Conservation (phyloP, 2,113 vertebrate genomes). For the Gavia stellata region DNA sequence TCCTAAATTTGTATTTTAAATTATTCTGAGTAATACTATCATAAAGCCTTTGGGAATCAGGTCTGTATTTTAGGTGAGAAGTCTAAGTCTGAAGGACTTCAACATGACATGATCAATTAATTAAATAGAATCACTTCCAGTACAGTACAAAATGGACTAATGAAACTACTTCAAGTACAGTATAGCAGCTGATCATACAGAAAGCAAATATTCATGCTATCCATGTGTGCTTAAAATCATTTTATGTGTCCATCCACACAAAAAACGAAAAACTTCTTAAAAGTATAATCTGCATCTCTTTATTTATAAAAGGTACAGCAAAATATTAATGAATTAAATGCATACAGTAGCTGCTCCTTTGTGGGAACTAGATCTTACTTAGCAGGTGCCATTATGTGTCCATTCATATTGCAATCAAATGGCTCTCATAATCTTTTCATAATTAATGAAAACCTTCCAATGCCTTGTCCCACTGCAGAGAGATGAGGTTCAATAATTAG, state of each 20-base stretch:
- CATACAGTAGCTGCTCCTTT: neutral
- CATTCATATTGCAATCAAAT: neutral
- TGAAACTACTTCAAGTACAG: neutral
- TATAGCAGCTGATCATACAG: fast-evolving
- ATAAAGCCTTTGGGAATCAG: neutral
- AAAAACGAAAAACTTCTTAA: neutral
- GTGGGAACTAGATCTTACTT: neutral
- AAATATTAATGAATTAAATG: neutral
- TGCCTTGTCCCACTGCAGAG: neutral
- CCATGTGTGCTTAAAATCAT: neutral
- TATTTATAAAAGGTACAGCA: constrained; percentile 36
- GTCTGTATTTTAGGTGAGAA: neutral
- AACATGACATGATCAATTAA: neutral
- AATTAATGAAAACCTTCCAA: neutral
- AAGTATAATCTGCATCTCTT: neutral
- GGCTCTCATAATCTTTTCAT: neutral
- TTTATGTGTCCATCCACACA: neutral
- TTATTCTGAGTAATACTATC: neutral
- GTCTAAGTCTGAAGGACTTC: neutral
- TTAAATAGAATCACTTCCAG: neutral
- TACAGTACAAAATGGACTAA: neutral
- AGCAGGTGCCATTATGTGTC: neutral
- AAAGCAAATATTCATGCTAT: neutral
- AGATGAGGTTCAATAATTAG: neutral
- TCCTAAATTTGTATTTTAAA: neutral